phyloP scores from a whole-genome alignment of 2,797 vertebrate species.

The Rhynchotus rufescens region DNA sequence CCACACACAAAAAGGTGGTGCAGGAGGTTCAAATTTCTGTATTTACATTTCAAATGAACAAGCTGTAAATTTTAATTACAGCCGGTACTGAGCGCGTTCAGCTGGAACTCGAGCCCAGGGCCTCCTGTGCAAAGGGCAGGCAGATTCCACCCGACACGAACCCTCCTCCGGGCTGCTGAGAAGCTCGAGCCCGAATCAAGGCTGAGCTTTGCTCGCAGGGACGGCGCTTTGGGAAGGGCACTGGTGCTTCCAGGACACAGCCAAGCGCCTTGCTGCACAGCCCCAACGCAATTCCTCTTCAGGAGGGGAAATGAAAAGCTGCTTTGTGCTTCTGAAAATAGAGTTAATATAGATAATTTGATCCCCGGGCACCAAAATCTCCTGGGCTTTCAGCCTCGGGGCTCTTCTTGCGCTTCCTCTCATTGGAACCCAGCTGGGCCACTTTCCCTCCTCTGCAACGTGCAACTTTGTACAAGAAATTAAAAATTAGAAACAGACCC shows the following conservation, averaged over 20 bases:
- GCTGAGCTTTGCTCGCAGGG: neutral
- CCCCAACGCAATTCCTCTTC: neutral
- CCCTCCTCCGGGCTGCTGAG: neutral
- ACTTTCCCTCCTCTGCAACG: neutral
- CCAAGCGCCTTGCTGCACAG: neutral
- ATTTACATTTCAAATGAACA: neutral
- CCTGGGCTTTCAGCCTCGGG: neutral
- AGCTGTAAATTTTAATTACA: conserved; percentile 25
- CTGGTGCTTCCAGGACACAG: neutral
- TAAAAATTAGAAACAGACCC: conserved; percentile 47
- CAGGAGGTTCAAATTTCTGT: neutral
- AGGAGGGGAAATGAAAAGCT: neutral
- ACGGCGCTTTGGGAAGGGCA: neutral
- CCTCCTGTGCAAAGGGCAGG: neutral
- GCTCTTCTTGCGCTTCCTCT: neutral
- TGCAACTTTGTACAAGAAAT: conserved; percentile 44
- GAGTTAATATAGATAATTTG: neutral
- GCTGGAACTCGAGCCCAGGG: neutral
- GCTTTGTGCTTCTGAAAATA: neutral
- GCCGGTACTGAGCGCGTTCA: neutral
- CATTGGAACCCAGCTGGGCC: neutral
- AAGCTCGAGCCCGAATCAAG: neutral
- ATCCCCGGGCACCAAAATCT: neutral
- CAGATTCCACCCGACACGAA: rapidly evolving
- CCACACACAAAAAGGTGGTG: neutral